Evolutionary conservation across 2,797 vertebrate genomes (phyloP).

Genomic region (Arrhamphus sclerolepis): DNA sequence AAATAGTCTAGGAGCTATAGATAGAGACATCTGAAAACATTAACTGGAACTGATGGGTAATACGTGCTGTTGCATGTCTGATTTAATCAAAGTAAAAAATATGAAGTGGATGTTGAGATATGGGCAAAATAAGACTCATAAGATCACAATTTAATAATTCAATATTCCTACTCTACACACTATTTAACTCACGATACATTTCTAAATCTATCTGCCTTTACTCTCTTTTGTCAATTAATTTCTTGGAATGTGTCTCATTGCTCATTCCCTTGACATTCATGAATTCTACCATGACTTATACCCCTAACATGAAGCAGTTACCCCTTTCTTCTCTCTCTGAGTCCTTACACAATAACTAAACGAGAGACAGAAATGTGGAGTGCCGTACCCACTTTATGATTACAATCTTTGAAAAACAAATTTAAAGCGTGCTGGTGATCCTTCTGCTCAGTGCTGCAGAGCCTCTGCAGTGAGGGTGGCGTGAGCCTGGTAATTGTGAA

Average conservation of each 20-base stretch:
- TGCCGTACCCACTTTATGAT: constrained; percentile 18
- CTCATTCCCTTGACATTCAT: constrained; percentile 1
- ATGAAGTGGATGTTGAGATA: no score
- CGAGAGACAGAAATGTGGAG: constrained; percentile 12
- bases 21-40: no score
- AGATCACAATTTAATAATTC: no score
- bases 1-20: no score
- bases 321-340: neutral
- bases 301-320: constrained; percentile 14
- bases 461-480: constrained; percentile 53
- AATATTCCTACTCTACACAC: no score
- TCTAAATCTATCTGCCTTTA: neutral
- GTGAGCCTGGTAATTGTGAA: constrained; percentile 64
- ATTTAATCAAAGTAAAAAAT: no score
- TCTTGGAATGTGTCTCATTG: constrained; percentile 1
- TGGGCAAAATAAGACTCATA: no score
- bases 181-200: no score
- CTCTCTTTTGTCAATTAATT: constrained; percentile 21
- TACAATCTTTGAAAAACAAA: constrained; percentile 45
- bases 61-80: no score
- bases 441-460: constrained; percentile 57
- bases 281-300: constrained; percentile 11
- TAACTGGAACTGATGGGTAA: neutral
- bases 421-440: constrained; percentile 57
- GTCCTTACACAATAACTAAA: neutral